These are phyloP conservation scores for Lethrus apterus DNA, from an alignment of 1,140 invertebrate species.

Conservation along the genomic window DNA sequence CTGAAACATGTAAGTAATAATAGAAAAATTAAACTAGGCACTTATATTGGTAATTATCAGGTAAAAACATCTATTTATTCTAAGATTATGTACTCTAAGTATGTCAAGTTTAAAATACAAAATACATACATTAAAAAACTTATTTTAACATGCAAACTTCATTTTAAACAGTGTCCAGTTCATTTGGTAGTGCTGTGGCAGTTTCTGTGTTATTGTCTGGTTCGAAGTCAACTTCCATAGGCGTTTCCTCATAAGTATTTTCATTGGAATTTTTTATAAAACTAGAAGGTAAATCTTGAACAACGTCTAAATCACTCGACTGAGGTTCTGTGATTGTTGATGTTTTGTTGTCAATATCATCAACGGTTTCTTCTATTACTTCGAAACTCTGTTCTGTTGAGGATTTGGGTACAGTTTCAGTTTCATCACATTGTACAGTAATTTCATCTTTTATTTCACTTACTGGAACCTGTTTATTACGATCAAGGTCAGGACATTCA, in stretches of 20 bases:
- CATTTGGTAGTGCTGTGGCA: background rate
- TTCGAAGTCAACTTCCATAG: constrained; percentile 21
- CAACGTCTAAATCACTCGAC: no score
- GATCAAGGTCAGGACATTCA: background rate
- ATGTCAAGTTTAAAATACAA: constrained; percentile 11
- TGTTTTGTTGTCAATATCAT: no score
- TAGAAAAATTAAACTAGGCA: constrained; percentile 18
- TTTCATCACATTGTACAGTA: background rate
- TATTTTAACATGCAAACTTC: constrained; percentile 1
- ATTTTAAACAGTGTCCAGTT: constrained; percentile 1
- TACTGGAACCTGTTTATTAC: background rate
- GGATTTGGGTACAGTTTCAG: background rate
- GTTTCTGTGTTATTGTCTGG: constrained; percentile 5
- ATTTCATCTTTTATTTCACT: background rate
- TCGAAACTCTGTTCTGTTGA: background rate
- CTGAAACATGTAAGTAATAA: constrained; percentile 12
- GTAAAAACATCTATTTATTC: constrained; percentile 11
- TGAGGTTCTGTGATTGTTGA: no score
- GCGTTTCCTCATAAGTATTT: constrained; percentile 14
- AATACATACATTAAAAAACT: background rate
- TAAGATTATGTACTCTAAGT: constrained; percentile 8
- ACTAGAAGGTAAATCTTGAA: no score
- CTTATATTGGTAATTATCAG: constrained; percentile 16
- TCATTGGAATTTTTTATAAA: no score
- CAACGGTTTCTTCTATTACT: no score